Percentiles rank a stretch among this genome's conserved stretches.
Evolutionary conservation across 2,797 vertebrate genomes (phyloP).

Genomic region (Orientallactaga sibirica): DNA sequence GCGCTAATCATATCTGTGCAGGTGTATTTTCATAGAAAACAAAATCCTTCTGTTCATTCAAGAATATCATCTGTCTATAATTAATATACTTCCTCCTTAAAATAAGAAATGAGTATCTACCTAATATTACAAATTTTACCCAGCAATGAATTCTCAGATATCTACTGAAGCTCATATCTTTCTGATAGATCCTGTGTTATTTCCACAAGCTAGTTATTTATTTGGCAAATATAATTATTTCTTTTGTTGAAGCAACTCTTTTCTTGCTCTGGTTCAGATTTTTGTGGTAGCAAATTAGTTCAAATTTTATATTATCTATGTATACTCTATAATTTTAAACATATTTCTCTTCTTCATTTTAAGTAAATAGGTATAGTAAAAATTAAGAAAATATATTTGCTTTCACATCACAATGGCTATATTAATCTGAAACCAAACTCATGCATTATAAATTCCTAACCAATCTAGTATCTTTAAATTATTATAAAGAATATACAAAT

Average conservation of each 20-base stretch:
- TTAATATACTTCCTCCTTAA: constrained; percentile 62
- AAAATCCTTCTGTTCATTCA: constrained; percentile 69
- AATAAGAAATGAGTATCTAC: not conserved
- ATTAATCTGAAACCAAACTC: constrained; percentile 29
- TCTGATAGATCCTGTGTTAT: not conserved
- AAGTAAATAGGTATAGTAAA: not conserved
- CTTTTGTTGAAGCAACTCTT: not conserved
- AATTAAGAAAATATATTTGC: constrained; percentile 28
- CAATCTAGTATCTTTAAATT: constrained; percentile 13
- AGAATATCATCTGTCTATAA: constrained; percentile 53
- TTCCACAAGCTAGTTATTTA: not conserved
- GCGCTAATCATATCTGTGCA: constrained; percentile 61
- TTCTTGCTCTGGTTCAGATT: not conserved
- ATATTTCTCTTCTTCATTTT: not conserved
- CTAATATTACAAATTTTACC: constrained; percentile 30
- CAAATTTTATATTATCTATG: not conserved
- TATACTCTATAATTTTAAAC: not conserved
- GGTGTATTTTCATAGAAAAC: constrained; percentile 34
- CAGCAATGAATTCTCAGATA: not conserved
- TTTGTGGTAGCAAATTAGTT: not conserved
- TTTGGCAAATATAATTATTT: not conserved
- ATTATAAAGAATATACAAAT: constrained; percentile 36
- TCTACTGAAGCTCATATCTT: not conserved
- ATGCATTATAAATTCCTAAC: constrained; percentile 30
- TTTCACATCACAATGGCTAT: constrained; percentile 26